phyloP scores from a whole-genome alignment of 2,888 invertebrate species.

The Ariolimax columbianus region DNA sequence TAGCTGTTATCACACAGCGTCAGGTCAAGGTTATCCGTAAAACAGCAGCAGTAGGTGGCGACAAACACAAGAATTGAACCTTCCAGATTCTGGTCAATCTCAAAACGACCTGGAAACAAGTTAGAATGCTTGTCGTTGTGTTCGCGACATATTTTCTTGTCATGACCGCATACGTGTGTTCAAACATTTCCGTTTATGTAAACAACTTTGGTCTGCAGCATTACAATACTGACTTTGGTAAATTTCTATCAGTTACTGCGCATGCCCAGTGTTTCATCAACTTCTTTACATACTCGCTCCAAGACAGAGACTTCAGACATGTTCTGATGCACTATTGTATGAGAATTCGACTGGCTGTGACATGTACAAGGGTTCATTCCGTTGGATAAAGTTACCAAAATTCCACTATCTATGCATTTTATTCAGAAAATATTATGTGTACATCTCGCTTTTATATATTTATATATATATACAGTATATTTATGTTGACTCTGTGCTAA shows the following conservation, averaged over 20 bases:
- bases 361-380: not conserved
- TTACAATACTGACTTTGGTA: no score
- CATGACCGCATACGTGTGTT: not conserved
- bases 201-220: not conserved
- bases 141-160: not conserved
- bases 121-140: slow-evolving; percentile 11
- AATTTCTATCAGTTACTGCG: not conserved
- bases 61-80: not conserved
- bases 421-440: no score
- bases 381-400: not conserved
- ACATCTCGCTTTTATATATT: no score
- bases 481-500: no score
- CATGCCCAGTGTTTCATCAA: not conserved
- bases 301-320: not conserved
- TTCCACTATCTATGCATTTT: no score
- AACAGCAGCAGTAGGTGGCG: not conserved
- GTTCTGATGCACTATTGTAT: not conserved
- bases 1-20: not conserved
- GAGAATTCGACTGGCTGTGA: not conserved
- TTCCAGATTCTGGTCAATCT: not conserved
- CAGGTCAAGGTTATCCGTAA: not conserved
- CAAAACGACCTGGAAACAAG: slow-evolving; percentile 16
- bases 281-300: slow-evolving; percentile 3
- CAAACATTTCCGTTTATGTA: not conserved
- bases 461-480: no score